Evolutionary conservation across 2,888 invertebrate species (phyloP).

Genomic region (Hirtodrosophila alboralis): DNA sequence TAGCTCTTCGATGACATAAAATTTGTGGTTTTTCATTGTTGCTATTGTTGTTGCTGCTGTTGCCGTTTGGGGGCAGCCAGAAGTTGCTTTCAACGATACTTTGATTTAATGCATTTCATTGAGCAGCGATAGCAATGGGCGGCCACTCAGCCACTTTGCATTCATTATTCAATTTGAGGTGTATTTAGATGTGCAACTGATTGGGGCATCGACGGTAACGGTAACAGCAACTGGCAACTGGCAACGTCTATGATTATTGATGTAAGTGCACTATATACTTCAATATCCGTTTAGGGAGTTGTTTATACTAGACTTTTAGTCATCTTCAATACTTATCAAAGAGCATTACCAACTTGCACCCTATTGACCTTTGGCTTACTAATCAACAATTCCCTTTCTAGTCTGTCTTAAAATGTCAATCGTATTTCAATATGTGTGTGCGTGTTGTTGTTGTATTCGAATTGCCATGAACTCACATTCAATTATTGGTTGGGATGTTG

Average conservation of each 20-base stretch:
- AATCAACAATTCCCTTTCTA: slow-evolving; percentile 48
- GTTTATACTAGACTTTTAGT: slow-evolving; percentile 25
- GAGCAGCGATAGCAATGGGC: slow-evolving; percentile 65
- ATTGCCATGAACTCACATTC: slow-evolving; percentile 37
- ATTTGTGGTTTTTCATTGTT: background rate
- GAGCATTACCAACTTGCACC: slow-evolving; percentile 25
- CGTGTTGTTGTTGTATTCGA: slow-evolving; percentile 5
- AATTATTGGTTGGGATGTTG: slow-evolving; percentile 26
- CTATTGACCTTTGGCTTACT: slow-evolving; percentile 48
- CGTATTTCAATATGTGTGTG: background rate
- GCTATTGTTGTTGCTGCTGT: slow-evolving; percentile 9
- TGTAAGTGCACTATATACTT: slow-evolving; percentile 15
- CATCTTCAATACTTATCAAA: slow-evolving; percentile 21
- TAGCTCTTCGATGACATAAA: too few species aligned
- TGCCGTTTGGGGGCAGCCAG: slow-evolving; percentile 21
- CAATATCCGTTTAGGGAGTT: slow-evolving; percentile 10
- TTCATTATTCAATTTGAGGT: slow-evolving; percentile 75
- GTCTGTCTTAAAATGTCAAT: slow-evolving; percentile 36
- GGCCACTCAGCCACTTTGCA: slow-evolving; percentile 69
- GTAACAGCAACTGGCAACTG: slow-evolving; percentile 22
- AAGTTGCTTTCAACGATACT: slow-evolving; percentile 72
- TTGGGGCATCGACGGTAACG: slow-evolving; percentile 37
- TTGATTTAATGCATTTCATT: slow-evolving; percentile 78
- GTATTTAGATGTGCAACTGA: slow-evolving; percentile 70
- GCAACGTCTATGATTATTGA: slow-evolving; percentile 37